These are phyloP conservation scores for Protaetia brevitarsis DNA, from an alignment of 1,140 invertebrate species.

Conservation along the genomic window DNA sequence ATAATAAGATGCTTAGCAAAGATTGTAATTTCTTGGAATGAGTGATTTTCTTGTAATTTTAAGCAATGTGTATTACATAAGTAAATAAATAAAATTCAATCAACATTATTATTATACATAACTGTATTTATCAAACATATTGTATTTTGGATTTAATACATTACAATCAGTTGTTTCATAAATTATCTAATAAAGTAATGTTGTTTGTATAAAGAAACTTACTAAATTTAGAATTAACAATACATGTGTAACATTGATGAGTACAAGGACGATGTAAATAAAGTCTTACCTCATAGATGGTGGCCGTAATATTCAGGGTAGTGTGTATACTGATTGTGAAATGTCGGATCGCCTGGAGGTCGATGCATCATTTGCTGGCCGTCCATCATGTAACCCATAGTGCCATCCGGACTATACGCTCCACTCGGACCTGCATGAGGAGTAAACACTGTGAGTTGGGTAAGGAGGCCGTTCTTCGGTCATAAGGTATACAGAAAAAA, in stretches of 20 bases:
- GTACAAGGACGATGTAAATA: neutral
- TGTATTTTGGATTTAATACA: too few relatives aligned
- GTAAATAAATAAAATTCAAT: too few relatives aligned
- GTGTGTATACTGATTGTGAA: slow-evolving; percentile 86
- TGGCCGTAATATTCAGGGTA: slow-evolving; percentile 89
- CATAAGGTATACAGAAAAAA: slow-evolving; percentile 14
- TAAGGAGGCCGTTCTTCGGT: slow-evolving; percentile 45
- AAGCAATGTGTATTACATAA: too few relatives aligned
- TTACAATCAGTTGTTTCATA: too few relatives aligned
- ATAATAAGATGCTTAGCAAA: too few relatives aligned
- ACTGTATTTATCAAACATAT: too few relatives aligned
- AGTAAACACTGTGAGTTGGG: slow-evolving; percentile 70
- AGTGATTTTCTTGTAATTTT: too few relatives aligned
- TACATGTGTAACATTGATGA: too few relatives aligned
- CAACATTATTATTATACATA: too few relatives aligned
- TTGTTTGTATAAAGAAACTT: too few relatives aligned
- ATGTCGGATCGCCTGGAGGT: slow-evolving; percentile 82
- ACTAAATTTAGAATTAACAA: neutral
- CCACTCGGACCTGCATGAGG: slow-evolving; percentile 89
- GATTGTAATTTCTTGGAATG: too few relatives aligned
- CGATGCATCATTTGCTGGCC: slow-evolving; percentile 93
- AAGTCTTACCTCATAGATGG: slow-evolving; percentile 65
- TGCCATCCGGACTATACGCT: slow-evolving; percentile 90
- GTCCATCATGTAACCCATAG: slow-evolving; percentile 97
- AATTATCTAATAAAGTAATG: too few relatives aligned